Percentiles rank a stretch among this genome's conserved stretches.
phyloP scores from a whole-genome alignment of 2,113 vertebrate genomes.

The Chaetodon trifascialis region DNA sequence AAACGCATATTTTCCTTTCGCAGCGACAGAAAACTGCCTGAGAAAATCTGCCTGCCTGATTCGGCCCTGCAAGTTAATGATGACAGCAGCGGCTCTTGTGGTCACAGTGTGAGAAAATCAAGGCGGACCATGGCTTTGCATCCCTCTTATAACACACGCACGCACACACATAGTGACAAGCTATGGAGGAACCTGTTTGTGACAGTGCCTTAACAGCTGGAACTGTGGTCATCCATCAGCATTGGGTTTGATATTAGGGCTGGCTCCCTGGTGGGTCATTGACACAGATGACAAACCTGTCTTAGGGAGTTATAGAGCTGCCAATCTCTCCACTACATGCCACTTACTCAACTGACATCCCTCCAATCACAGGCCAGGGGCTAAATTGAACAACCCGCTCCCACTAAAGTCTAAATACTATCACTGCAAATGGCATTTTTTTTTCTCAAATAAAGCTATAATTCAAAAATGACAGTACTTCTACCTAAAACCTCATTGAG shows the following conservation, averaged over 20 bases:
- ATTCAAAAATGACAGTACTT: conserved; percentile 32
- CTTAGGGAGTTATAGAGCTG: conserved; percentile 80
- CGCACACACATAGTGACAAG: conserved; percentile 60
- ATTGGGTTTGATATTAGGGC: conserved; percentile 79
- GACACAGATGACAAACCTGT: conserved; percentile 83
- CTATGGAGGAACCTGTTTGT: conserved; percentile 69
- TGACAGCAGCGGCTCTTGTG: conserved; percentile 22
- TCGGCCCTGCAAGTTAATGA: conserved; percentile 23
- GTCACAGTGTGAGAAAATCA: conserved; percentile 40
- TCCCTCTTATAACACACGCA: conserved; percentile 5
- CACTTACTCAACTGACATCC: conserved; percentile 60
- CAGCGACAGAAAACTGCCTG: conserved; percentile 5
- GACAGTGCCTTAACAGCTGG: conserved; percentile 80
- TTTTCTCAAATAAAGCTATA: conserved; percentile 55
- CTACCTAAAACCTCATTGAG: conserved; percentile 30
- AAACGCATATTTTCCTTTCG: background rate
- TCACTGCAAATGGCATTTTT: conserved; percentile 27
- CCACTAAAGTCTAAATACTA: conserved; percentile 44
- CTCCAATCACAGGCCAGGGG: conserved; percentile 67
- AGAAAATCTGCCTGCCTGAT: conserved; percentile 1
- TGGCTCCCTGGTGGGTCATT: conserved; percentile 79
- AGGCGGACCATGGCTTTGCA: conserved; percentile 52
- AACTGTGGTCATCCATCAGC: conserved; percentile 79
- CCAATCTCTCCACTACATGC: conserved; percentile 67
- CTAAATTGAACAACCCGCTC: conserved; percentile 57